Percentiles rank a stretch among this genome's conserved stretches.
Evolutionary conservation across 2,888 invertebrate genomes (phyloP).

Genomic region (Coecobrya sp.): DNA sequence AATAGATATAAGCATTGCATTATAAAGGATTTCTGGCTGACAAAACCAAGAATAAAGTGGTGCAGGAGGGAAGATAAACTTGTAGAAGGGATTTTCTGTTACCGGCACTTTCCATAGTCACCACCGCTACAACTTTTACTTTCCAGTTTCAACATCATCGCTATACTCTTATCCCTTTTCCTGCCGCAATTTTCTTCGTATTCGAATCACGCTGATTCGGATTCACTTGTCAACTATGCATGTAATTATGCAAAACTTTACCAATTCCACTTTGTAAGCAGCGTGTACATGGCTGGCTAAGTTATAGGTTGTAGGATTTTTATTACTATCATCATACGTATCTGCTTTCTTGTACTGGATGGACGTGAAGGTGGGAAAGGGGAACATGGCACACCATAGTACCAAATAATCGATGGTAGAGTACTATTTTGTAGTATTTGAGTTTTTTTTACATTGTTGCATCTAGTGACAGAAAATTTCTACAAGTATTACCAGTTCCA

Average conservation of each 20-base stretch:
- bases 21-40: slow-evolving; percentile 57
- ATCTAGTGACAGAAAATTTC: neutral
- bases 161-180: neutral
- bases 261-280: slow-evolving; percentile 64
- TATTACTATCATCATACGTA: neutral
- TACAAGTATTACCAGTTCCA: neutral
- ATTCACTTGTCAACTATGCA: slow-evolving; percentile 77
- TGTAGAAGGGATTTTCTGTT: slow-evolving; percentile 43
- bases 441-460: neutral
- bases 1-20: neutral
- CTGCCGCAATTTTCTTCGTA: slow-evolving; percentile 48
- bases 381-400: neutral
- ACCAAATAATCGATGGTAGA: no score
- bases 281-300: neutral
- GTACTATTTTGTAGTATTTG: no score
- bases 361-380: neutral
- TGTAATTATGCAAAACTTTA: slow-evolving; percentile 78
- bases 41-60: slow-evolving; percentile 66
- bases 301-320: no score
- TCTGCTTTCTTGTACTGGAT: neutral
- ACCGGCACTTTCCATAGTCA: neutral
- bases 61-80: slow-evolving; percentile 68
- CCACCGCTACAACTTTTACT: neutral
- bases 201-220: slow-evolving; percentile 76
- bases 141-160: neutral